Evolutionary conservation across 2,113 vertebrate genomes (phyloP).

Genomic region (Sorex araneus): DNA sequence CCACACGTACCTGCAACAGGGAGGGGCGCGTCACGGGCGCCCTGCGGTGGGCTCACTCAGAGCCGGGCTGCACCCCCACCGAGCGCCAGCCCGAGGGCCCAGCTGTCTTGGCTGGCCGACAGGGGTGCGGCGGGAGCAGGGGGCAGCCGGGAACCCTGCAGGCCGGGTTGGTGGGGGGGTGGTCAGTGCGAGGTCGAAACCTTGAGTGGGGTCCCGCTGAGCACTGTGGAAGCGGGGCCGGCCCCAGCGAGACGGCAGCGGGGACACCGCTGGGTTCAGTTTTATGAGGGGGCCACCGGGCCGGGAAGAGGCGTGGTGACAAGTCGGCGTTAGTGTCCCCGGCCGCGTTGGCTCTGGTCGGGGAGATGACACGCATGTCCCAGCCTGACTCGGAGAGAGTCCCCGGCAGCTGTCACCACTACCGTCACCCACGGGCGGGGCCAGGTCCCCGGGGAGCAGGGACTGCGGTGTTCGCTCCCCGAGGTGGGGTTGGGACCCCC

Average conservation of each 20-base stretch:
- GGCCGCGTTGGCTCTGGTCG: constrained; percentile 65
- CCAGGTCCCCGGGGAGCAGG: no score
- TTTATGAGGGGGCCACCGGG: constrained; percentile 71
- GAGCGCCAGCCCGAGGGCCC: background rate
- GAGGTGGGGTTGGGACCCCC: background rate
- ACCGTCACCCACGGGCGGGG: no score
- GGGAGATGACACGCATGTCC: background rate
- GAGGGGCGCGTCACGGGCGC: background rate
- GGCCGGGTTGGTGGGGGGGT: no score
- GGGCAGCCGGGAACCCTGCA: no score
- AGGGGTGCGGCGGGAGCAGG: no score
- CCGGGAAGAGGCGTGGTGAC: constrained; percentile 61
- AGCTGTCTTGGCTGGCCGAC: rapidly evolving
- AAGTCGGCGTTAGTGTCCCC: constrained; percentile 71
- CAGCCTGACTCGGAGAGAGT: constrained; percentile 8
- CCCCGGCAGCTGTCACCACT: no score
- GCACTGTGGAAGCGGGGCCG: background rate
- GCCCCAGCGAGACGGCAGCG: no score
- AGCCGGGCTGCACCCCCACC: no score
- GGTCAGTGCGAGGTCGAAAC: background rate
- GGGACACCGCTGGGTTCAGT: background rate
- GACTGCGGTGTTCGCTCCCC: no score
- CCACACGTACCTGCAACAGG: constrained; percentile 93
- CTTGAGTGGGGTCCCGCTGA: rapidly evolving
- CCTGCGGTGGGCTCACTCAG: rapidly evolving